Conservation (phyloP, 2,888 invertebrate species). For the Miltochrista miniata region DNA sequence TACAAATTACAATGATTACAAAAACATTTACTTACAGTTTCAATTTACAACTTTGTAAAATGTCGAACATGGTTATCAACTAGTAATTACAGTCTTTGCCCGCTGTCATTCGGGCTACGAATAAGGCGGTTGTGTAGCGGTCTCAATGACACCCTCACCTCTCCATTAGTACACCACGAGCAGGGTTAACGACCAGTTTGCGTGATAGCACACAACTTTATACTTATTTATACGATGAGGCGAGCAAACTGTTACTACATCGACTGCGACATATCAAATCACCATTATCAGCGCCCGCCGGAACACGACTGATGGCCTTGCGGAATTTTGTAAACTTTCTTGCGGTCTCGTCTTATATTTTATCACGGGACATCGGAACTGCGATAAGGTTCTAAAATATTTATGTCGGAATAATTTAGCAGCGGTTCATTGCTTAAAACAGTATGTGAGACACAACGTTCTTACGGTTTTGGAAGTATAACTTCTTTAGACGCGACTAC, state of each 20-base stretch:
- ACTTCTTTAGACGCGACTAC: no score
- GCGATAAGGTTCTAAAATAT: conserved; percentile 5
- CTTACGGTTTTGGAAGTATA: no score
- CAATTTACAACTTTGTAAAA: conserved; percentile 21
- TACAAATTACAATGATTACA: not conserved
- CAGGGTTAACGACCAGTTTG: conserved; percentile 78
- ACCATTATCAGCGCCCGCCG: conserved; percentile 63
- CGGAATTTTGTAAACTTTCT: conserved; percentile 22
- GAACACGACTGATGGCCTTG: conserved; percentile 38
- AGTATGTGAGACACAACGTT: no score
- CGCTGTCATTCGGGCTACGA: conserved; percentile 54
- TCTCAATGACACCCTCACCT: conserved; percentile 72
- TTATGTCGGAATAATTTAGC: conserved; percentile 2
- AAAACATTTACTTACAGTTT: conserved; percentile 1
- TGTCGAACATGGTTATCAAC: conserved; percentile 37
- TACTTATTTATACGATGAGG: conserved; percentile 77
- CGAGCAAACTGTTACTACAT: conserved; percentile 65
- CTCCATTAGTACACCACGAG: conserved; percentile 70
- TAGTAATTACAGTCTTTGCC: conserved; percentile 62
- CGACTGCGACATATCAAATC: conserved; percentile 75
- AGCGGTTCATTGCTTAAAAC: not conserved
- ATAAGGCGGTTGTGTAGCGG: conserved; percentile 63
- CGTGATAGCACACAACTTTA: conserved; percentile 73
- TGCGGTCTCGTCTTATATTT: conserved; percentile 13
- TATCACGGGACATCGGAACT: conserved; percentile 3